Evolutionary conservation across 2,797 vertebrate species (phyloP).

Genomic region (Sebastes vulpes): DNA sequence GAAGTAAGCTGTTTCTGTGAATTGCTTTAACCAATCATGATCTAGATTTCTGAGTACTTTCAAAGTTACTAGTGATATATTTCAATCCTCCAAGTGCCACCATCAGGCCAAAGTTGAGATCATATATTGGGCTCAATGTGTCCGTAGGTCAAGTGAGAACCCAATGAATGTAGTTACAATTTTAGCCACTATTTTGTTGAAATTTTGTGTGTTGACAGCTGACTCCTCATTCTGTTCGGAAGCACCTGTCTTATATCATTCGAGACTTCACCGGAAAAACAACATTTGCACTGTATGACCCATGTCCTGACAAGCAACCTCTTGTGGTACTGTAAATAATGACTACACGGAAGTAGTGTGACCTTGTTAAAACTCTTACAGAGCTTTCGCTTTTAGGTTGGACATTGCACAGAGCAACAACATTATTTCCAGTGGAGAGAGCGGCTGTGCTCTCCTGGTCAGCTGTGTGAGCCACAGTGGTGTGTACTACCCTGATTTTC

Average conservation of each 20-base stretch:
- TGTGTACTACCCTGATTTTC: not conserved
- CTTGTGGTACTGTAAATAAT: not conserved
- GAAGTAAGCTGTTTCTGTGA: not conserved
- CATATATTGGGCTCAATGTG: not conserved
- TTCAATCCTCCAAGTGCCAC: not conserved
- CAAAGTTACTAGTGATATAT: not conserved
- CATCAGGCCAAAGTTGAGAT: not conserved
- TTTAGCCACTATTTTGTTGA: not conserved
- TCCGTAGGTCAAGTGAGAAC: not conserved
- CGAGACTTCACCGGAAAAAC: not conserved
- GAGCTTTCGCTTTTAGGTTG: not conserved
- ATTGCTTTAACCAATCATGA: not conserved
- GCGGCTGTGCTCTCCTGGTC: not conserved
- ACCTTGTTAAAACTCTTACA: slow-evolving; percentile 5
- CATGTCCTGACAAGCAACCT: slow-evolving; percentile 6
- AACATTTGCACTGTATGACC: slow-evolving; percentile 10
- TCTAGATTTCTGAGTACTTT: not conserved
- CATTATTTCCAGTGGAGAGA: not conserved
- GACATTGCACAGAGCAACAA: not conserved
- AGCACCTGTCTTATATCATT: not conserved
- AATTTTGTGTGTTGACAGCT: not conserved
- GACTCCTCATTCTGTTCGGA: not conserved
- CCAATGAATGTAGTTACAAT: not conserved
- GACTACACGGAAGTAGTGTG: not conserved
- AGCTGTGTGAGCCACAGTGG: not conserved